phyloP scores from a whole-genome alignment of 1,140 invertebrate species.

The Orussus abietinus region DNA sequence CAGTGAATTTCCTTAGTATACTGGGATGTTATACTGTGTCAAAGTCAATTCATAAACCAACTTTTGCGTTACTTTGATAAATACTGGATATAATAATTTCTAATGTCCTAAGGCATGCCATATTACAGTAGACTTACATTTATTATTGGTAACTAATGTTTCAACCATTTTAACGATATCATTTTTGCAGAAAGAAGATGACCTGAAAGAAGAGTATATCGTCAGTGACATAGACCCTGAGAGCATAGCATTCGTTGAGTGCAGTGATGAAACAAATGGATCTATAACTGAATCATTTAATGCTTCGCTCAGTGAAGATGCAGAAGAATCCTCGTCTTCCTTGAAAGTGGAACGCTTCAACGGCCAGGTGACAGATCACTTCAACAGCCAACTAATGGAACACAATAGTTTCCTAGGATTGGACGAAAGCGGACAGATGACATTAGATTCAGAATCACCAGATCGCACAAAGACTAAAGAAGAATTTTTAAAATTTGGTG shows the following conservation, averaged over 20 bases:
- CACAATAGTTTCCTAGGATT: constrained; percentile 16
- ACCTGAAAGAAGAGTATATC: constrained; percentile 31
- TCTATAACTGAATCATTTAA: constrained; percentile 30
- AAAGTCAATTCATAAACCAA: no score
- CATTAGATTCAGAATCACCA: constrained; percentile 7
- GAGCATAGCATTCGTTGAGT: constrained; percentile 30
- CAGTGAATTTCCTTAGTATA: no score
- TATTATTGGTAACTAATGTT: no score
- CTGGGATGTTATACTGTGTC: no score
- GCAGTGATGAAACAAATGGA: constrained; percentile 32
- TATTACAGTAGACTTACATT: background rate
- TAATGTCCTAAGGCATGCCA: no score
- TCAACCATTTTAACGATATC: background rate
- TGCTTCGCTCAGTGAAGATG: constrained; percentile 30
- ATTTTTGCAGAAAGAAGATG: constrained; percentile 22
- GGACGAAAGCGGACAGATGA: constrained; percentile 14
- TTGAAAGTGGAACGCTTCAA: constrained; percentile 11
- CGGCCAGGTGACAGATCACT: constrained; percentile 16
- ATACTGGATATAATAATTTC: no score
- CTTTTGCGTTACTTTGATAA: no score
- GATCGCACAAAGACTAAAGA: constrained; percentile 26
- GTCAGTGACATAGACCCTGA: constrained; percentile 37
- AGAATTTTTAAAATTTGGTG: constrained; percentile 34
- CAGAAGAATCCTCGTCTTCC: constrained; percentile 28
- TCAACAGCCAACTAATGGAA: constrained; percentile 15